These are phyloP conservation scores for Zosterops japonicus DNA, from an alignment of 2,113 vertebrate species.

Conservation along the genomic window DNA sequence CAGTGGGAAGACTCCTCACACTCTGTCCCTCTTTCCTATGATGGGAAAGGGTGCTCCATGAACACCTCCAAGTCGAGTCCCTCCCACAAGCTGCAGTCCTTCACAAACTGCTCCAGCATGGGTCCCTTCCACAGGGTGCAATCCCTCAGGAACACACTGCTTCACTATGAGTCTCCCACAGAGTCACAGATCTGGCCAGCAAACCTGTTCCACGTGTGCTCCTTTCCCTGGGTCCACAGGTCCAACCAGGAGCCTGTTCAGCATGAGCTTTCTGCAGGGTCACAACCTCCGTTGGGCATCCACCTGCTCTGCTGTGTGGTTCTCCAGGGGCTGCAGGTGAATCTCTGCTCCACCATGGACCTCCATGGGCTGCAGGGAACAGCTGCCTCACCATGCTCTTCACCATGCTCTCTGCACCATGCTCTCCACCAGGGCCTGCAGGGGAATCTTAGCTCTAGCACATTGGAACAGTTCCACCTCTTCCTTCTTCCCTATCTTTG, in stretches of 20 bases:
- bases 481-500: not conserved
- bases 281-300: not conserved
- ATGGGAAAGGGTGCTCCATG: not conserved
- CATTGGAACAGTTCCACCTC: not conserved
- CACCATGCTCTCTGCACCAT: not conserved
- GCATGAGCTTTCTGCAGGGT: too few species aligned
- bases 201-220: accelerated
- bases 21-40: not conserved
- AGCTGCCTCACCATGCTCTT: not conserved
- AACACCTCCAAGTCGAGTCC: not conserved
- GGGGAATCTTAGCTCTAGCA: not conserved
- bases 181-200: not conserved
- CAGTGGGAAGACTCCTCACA: not conserved
- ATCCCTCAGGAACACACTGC: not conserved
- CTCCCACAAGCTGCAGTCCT: not conserved
- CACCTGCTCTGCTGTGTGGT: not conserved
- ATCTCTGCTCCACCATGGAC: not conserved
- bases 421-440: not conserved
- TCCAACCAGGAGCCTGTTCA: not conserved
- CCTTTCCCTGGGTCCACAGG: not conserved
- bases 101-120: not conserved
- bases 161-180: too few species aligned
- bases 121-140: not conserved
- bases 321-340: not conserved
- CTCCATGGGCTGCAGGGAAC: not conserved